These are phyloP conservation scores for Aethes cnicana DNA, from an alignment of 2,888 invertebrate species.

Conservation along the genomic window DNA sequence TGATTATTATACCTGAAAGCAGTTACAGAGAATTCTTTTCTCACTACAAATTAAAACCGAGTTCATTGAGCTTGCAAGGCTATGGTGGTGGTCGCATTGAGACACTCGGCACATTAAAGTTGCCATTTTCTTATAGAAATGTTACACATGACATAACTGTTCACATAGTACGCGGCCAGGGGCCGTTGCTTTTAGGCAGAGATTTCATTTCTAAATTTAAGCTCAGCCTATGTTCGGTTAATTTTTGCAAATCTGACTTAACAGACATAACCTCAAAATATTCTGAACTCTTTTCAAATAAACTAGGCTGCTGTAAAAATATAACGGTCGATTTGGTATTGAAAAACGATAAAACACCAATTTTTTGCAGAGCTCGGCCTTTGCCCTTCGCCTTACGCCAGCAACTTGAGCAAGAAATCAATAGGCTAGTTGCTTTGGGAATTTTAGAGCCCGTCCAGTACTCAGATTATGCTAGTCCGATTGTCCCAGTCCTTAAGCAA, in stretches of 20 bases:
- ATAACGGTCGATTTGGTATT: background rate
- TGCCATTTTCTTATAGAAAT: background rate
- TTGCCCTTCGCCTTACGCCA: background rate
- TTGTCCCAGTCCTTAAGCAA: background rate
- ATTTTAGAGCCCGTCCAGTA: background rate
- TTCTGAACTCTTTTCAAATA: background rate
- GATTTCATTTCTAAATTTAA: background rate
- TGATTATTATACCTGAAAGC: background rate
- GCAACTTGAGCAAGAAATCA: background rate
- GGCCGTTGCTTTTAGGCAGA: background rate
- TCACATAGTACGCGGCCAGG: background rate
- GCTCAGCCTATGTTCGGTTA: background rate
- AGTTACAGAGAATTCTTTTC: background rate
- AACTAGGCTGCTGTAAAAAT: background rate
- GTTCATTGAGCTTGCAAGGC: background rate
- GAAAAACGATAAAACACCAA: background rate
- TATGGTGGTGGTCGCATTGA: background rate
- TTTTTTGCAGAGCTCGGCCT: background rate
- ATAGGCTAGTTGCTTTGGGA: background rate
- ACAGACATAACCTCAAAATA: background rate
- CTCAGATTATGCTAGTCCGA: too few relatives aligned
- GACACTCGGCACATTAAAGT: conserved; percentile 3
- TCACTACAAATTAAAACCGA: background rate
- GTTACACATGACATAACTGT: background rate
- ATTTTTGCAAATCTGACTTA: background rate